These are phyloP conservation scores for Xestoiulus laeticollis DNA, from an alignment of 2,888 invertebrate species.

Conservation along the genomic window DNA sequence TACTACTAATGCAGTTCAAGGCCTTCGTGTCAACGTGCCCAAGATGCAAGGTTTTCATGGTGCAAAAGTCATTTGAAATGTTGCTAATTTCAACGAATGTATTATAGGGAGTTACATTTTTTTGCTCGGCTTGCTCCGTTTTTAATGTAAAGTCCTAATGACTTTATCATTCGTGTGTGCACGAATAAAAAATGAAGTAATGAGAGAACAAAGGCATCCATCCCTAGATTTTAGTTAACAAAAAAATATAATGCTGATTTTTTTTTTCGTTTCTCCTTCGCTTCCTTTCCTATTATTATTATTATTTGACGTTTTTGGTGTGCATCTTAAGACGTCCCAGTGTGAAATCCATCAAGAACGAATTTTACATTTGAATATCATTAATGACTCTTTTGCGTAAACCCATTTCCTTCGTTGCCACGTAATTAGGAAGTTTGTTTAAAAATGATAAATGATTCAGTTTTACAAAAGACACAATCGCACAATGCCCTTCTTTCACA, in stretches of 20 bases:
- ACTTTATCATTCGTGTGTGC: not conserved
- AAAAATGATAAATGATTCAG: constrained; percentile 25
- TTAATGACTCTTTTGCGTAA: constrained; percentile 10
- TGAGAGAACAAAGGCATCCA: constrained; percentile 28
- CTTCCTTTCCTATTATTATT: not conserved
- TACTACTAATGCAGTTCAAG: no score
- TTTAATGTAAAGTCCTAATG: constrained; percentile 21
- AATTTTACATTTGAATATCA: constrained; percentile 11
- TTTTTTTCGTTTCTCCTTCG: not conserved
- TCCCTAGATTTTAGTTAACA: not conserved
- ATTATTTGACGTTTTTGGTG: not conserved
- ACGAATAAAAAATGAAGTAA: constrained; percentile 14
- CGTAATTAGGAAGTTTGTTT: constrained; percentile 37
- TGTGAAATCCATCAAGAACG: constrained; percentile 27
- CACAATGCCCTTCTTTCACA: not conserved
- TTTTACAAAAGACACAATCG: not conserved
- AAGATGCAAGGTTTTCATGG: not conserved
- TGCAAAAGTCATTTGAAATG: not conserved
- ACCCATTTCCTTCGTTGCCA: constrained; percentile 23
- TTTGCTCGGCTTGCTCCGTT: constrained; percentile 10
- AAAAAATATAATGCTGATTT: not conserved
- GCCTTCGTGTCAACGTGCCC: no score
- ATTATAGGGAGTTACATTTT: not conserved
- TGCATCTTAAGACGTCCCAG: constrained; percentile 32
- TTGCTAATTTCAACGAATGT: not conserved